Base-by-base conservation (phyloP, 2,888 invertebrate species). In the Atethmia centrago region DNA sequence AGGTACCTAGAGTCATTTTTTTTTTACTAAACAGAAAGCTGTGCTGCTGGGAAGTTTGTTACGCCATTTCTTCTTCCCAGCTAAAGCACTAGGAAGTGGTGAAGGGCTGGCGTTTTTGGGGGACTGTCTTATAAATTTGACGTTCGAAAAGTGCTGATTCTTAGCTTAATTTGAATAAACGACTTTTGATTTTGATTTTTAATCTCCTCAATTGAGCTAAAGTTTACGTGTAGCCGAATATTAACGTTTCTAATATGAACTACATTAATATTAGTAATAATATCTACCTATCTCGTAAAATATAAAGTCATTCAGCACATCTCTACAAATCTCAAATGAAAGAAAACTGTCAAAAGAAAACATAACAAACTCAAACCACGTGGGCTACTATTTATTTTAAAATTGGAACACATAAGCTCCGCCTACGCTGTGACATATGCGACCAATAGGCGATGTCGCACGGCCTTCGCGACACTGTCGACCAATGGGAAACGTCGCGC, bases 381-480 rank as follows among this genome's bases (percentile, higher is more conserved):
- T 84, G 85, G 65, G 5, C 25, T 71, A 63, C 73, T 79, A 84
- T 87, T 80, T 85, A 89, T 84, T 92, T 91, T 88, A 90, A 93
- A 94, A 93, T 92, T 91, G 88, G 91, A 92, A 91, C 85, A 82
- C 80, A 14, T 68, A 84, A 84, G 86, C 90, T 87, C 91, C 95
- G 91, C 95, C 95, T 85, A 80, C 75, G 55, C 81, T 89, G 93
- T 94, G 96, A 96, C 96, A 95, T 89, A 89, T 90, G 74, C 85
- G 84, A 90, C 96, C 95, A 96, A 96, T 95, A 85, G 87, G 88
- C 87, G 88, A 94, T 96, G 96, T 96, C 96, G 91, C 96, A 89
- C 87, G 83, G 93, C 94, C 94, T 82, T 84, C 92, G 95, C 93
- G 96, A 96, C 96, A 96, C 66, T 84, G 80, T 73, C 88, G 77